phyloP scores from a whole-genome alignment of 2,888 invertebrate genomes.

The Parnassius glacialis region DNA sequence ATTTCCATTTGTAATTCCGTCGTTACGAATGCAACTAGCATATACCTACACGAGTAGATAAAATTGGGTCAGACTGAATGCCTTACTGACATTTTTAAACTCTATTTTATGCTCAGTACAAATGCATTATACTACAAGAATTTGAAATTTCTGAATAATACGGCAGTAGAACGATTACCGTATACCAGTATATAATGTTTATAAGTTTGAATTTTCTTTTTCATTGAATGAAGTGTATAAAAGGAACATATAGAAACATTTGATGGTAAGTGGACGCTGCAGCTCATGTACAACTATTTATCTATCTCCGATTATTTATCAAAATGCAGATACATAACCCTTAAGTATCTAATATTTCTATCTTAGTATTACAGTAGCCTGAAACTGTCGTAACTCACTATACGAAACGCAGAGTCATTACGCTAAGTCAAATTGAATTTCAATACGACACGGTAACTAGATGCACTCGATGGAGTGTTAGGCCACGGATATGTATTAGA shows the following conservation, averaged over 20 bases:
- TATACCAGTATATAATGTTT: no score
- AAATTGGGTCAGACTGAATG: conserved; percentile 27
- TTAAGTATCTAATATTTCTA: no score
- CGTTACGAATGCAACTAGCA: conserved; percentile 22
- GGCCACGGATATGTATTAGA: conserved; percentile 23
- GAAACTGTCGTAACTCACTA: no score
- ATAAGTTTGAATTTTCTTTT: no score
- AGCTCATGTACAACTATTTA: no score
- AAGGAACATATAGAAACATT: no score
- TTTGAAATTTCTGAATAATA: background rate
- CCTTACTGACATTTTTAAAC: conserved; percentile 23
- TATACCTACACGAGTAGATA: conserved; percentile 16
- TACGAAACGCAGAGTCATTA: no score
- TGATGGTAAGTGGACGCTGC: no score
- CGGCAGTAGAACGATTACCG: background rate
- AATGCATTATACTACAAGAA: conserved; percentile 12
- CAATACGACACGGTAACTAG: conserved; percentile 4
- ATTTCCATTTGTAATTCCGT: conserved; percentile 21
- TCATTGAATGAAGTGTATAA: no score
- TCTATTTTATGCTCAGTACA: conserved; percentile 19
- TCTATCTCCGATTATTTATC: no score
- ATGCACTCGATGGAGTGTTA: conserved; percentile 20
- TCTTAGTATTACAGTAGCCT: no score
- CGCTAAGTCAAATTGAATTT: background rate
- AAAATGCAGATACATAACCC: no score